Conservation (phyloP, 2,113 vertebrate genomes). For the Canis aureus region DNA sequence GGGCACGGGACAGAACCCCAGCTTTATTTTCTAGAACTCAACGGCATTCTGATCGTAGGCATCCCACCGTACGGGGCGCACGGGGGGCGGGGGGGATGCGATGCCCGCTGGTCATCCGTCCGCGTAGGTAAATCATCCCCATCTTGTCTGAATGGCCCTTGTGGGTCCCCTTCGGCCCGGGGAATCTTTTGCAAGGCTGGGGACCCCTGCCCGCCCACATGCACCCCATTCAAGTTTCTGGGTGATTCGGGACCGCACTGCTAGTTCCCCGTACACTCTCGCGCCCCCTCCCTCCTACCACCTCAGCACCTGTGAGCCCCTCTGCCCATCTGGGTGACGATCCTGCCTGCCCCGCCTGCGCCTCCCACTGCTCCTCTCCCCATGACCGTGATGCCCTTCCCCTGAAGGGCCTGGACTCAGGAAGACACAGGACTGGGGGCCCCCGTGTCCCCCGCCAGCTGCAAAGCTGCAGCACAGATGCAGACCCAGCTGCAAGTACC, state of each 20-base stretch:
- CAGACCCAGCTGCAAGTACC: background rate
- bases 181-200: background rate
- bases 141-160: background rate
- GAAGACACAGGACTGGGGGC: background rate
- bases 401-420: background rate
- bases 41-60: background rate
- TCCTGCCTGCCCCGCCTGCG: background rate
- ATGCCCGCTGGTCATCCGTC: background rate
- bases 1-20: background rate
- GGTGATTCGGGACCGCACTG: background rate
- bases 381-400: background rate
- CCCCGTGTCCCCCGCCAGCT: background rate
- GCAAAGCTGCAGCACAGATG: background rate
- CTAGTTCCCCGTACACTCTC: background rate
- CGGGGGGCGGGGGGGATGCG: accelerated
- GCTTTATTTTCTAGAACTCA: background rate
- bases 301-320: background rate
- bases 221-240: background rate
- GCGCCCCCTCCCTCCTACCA: background rate
- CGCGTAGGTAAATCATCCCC: background rate
- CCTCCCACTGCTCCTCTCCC: background rate
- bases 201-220: background rate
- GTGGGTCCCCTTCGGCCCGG: background rate
- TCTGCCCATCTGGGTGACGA: background rate
- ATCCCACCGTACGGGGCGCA: background rate